phyloP scores from a whole-genome alignment of 2,113 vertebrate species.

The Mionectes macconnelli region DNA sequence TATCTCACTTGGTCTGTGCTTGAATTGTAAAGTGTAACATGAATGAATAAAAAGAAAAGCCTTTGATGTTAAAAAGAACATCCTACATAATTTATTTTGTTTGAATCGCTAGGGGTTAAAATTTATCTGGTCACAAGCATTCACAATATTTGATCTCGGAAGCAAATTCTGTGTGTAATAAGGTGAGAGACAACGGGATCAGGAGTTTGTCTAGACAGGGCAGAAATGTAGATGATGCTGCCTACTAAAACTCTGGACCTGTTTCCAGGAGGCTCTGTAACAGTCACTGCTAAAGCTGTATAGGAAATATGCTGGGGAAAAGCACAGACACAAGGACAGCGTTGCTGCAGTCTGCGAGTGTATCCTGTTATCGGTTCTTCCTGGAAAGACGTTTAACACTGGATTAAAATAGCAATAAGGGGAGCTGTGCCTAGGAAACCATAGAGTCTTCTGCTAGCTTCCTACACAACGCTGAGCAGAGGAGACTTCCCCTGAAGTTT shows the following conservation, averaged over 20 bases:
- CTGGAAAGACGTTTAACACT: constrained; percentile 28
- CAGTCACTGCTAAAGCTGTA: neutral
- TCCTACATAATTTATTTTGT: neutral
- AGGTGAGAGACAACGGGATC: neutral
- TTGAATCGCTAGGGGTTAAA: neutral
- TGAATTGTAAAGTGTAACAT: neutral
- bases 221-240: neutral
- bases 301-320: neutral
- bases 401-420: constrained; percentile 55
- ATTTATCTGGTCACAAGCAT: neutral
- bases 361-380: constrained; percentile 37
- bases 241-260: neutral
- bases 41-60: neutral
- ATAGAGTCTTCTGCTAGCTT: constrained; percentile 15
- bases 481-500: constrained; percentile 60
- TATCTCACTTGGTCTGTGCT: neutral
- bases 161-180: neutral
- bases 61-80: neutral
- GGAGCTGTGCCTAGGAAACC: constrained; percentile 46
- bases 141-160: neutral
- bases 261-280: neutral
- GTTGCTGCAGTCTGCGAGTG: neutral
- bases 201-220: neutral
- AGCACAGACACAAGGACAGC: neutral
- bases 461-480: constrained; percentile 34